These are phyloP conservation scores for Parascotia fuliginaria DNA, from an alignment of 2,888 invertebrate genomes.

Conservation along the genomic window DNA sequence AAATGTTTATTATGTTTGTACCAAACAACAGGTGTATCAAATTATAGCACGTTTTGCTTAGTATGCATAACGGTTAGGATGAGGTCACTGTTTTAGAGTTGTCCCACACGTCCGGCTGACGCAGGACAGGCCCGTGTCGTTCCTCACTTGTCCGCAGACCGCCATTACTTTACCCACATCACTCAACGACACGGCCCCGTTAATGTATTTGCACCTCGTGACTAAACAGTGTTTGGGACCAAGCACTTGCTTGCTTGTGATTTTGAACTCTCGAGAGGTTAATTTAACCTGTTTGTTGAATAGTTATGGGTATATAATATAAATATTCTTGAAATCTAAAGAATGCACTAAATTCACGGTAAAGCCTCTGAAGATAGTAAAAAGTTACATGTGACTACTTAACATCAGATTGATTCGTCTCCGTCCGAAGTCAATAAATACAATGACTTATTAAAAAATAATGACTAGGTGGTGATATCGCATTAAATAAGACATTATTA, in stretches of 20 bases:
- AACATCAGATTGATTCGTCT: too few species aligned
- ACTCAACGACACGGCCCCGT: constrained; percentile 56
- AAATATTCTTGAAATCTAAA: too few species aligned
- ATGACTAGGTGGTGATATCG: too few species aligned
- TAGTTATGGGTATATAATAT: too few species aligned
- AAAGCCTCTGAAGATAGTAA: too few species aligned
- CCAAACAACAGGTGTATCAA: constrained; percentile 37
- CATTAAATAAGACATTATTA: too few species aligned
- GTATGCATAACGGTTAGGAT: constrained; percentile 52
- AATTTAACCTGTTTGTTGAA: constrained; percentile 29
- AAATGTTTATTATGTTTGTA: too few species aligned
- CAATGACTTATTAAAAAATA: too few species aligned
- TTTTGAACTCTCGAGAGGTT: constrained; percentile 40
- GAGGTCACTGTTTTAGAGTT: constrained; percentile 66
- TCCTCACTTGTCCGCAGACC: constrained; percentile 27
- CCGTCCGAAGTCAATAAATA: too few species aligned
- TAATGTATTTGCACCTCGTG: constrained; percentile 68
- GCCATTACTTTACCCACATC: constrained; percentile 31
- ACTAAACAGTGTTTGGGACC: constrained; percentile 31
- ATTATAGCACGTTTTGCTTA: constrained; percentile 38
- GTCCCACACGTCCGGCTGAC: constrained; percentile 57
- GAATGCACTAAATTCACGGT: too few species aligned
- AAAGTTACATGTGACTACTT: too few species aligned
- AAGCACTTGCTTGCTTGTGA: constrained; percentile 27
- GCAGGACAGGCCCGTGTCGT: constrained; percentile 42